Evolutionary conservation across 2,888 invertebrate species (phyloP), one percentile per base, ranked within the genome.

Genomic region (Ophion costatus): DNA sequence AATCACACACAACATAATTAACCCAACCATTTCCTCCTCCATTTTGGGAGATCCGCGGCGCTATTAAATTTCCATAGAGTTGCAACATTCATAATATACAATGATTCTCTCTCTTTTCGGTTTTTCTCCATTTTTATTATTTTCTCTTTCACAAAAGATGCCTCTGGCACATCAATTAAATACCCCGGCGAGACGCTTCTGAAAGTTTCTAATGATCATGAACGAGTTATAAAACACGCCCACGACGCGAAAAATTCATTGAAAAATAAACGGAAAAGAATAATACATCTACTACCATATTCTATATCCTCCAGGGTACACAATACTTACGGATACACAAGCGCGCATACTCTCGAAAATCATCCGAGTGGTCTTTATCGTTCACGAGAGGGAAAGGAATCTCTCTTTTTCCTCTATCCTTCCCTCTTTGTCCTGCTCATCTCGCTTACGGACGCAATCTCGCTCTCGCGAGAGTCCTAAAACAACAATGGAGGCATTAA

Each of bases 401-500:
- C n/a, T 67, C n/a, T 64, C 74, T 73, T 69, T 69, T 74, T 85
- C 81, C 79, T 64, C 59, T 29, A 51, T 75, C 17, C 74, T 45
- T 78, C 69, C 75, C 38, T 73, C 76, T 69, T 14, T 56, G 73
- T 66, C 76, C 56, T 70, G 57, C 64, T 45, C 63, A 17, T 63
- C 24, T 57, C 33, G 70, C 81, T 64, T 57, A 51, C 83, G 59
- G n/a, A 56, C 45, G 64, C 24, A 33, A 75, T 70, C 67, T 77
- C 57, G 33, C 73, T 80, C 75, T 89, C 90, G 89, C 88, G 89
- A 89, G 89, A 91, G 91, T 92, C 93, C 93, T 93, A 93, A 93
- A 93, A 93, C 92, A 93, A 93, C 93, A 93, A 93, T 93, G 93
- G 93, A 92, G 91, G 93, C 92, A 93, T 93, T 93, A 92, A 93